Conservation (phyloP, 2,888 invertebrate genomes). For the Alviniconcha strummeri region DNA sequence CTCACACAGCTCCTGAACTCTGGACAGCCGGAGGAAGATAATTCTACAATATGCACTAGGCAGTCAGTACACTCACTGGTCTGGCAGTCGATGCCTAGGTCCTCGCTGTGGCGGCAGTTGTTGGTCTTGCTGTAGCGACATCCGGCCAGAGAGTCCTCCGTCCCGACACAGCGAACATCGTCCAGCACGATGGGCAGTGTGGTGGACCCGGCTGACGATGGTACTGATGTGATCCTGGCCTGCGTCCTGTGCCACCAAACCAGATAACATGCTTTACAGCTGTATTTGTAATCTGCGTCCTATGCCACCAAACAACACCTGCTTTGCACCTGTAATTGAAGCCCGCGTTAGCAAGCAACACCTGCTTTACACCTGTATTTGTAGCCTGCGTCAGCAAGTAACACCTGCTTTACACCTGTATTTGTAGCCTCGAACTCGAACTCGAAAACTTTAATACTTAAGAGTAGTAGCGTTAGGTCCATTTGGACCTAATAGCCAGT, state of each 20-base stretch:
- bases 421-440: too few relatives aligned
- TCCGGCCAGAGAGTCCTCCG: constrained; percentile 48
- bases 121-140: constrained; percentile 57
- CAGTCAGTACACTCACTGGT: not conserved
- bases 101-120: constrained; percentile 52
- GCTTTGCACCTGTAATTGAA: too few relatives aligned
- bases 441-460: too few relatives aligned
- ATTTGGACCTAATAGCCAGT: too few relatives aligned
- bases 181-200: constrained; percentile 51
- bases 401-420: too few relatives aligned
- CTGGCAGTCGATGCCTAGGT: constrained; percentile 51
- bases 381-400: too few relatives aligned
- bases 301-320: too few relatives aligned
- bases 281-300: too few relatives aligned
- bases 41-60: not conserved
- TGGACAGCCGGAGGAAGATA: not conserved
- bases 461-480: too few relatives aligned
- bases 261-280: not conserved
- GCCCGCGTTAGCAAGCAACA: too few relatives aligned
- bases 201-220: constrained; percentile 17
- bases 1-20: too few relatives aligned
- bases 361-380: too few relatives aligned
- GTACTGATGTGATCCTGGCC: not conserved
- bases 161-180: constrained; percentile 54
- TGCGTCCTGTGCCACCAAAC: constrained; percentile 8